Evolutionary conservation across 2,888 invertebrate species (phyloP).

Genomic region (Psococerastis gibbosa): DNA sequence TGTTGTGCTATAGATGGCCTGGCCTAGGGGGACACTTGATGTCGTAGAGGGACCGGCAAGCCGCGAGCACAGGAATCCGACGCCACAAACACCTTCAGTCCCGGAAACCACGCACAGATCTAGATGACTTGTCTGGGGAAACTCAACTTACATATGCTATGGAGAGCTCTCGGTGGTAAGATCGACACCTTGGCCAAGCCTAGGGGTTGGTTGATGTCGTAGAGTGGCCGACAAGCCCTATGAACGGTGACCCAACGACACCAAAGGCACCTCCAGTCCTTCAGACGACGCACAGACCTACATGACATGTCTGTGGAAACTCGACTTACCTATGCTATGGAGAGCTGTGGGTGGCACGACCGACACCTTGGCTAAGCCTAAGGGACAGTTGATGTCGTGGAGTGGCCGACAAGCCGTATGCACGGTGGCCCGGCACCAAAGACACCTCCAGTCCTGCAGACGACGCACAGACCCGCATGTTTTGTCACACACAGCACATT

Average conservation of each 20-base stretch:
- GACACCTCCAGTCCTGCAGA: slow-evolving; percentile 88
- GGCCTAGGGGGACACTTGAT: no score
- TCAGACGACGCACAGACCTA: slow-evolving; percentile 81
- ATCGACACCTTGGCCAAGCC: slow-evolving; percentile 81
- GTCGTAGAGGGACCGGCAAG: no score
- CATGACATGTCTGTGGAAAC: slow-evolving; percentile 96
- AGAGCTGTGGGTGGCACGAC: slow-evolving; percentile 88
- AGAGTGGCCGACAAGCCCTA: slow-evolving; percentile 68
- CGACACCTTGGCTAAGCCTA: slow-evolving; percentile 77
- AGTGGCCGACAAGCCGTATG: slow-evolving; percentile 79
- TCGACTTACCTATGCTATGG: slow-evolving; percentile 54
- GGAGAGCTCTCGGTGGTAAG: slow-evolving; percentile 83
- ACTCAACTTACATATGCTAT: slow-evolving; percentile 53
- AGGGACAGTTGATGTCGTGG: slow-evolving; percentile 58
- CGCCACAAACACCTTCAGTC: no score
- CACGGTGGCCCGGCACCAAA: slow-evolving; percentile 86
- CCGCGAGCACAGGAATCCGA: no score
- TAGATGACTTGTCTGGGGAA: no score
- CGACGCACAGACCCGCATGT: slow-evolving; percentile 91
- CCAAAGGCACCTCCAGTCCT: slow-evolving; percentile 96
- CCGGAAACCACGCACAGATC: no score
- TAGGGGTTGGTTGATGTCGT: slow-evolving; percentile 62
- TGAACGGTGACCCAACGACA: slow-evolving; percentile 83
- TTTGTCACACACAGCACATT: slow-evolving; percentile 85
- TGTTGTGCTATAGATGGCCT: no score